Evolutionary conservation across 1,140 invertebrate genomes (phyloP).

Genomic region (Bombus sylvicola): DNA sequence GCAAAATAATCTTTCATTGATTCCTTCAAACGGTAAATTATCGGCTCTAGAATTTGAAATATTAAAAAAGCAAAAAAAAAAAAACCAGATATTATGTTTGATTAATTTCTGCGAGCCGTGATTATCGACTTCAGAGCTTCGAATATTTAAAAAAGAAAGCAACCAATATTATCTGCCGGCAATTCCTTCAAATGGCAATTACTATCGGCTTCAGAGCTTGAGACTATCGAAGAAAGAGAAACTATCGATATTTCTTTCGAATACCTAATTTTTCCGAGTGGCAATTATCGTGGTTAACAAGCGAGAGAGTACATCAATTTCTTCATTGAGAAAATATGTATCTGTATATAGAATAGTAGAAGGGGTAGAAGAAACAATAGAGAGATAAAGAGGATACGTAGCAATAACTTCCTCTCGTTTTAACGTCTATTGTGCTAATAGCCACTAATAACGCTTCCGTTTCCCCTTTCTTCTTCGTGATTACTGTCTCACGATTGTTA

Average conservation of each 20-base stretch:
- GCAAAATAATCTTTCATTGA: no score
- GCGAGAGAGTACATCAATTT: not conserved
- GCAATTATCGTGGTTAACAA: not conserved
- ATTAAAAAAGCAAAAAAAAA: no score
- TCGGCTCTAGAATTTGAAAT: no score
- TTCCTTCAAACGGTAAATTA: no score
- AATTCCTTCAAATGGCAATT: no score
- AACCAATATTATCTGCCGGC: no score
- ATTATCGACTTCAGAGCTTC: not conserved
- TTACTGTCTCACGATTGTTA: constrained; percentile 40
- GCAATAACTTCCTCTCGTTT: constrained; percentile 19
- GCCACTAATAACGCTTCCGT: constrained; percentile 35
- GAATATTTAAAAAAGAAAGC: no score
- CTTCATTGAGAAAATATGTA: not conserved
- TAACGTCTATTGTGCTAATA: constrained; percentile 43
- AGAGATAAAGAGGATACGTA: not conserved
- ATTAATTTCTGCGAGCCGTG: no score
- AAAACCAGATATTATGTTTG: no score
- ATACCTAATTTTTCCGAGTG: no score
- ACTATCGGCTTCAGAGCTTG: no score
- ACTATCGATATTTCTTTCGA: no score
- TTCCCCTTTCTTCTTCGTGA: constrained; percentile 26
- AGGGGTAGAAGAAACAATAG: not conserved
- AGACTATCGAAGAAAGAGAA: not conserved
- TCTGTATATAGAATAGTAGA: not conserved